A percentile compares a stretch with the other conserved stretches of the same genome.
These are phyloP conservation scores for Ormyrus nitidulus DNA, from an alignment of 2,888 invertebrate species.

Conservation along the genomic window DNA sequence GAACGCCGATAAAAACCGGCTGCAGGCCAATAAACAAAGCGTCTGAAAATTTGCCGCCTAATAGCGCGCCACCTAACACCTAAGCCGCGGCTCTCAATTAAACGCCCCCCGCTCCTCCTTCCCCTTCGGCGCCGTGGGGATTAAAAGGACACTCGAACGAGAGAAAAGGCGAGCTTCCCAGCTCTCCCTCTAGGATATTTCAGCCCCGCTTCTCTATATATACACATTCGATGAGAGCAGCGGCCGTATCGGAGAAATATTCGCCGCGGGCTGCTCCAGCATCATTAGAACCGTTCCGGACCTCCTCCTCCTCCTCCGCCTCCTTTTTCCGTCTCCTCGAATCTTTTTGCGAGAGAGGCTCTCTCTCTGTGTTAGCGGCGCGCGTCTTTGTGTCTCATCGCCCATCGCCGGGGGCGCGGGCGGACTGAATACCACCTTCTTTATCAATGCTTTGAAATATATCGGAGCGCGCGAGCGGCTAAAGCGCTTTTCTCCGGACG, in stretches of 20 bases:
- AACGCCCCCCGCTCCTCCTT: no score
- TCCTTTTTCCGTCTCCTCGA: conserved; percentile 28
- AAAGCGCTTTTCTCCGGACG: conserved; percentile 23
- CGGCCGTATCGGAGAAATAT: conserved; percentile 65
- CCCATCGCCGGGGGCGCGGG: conserved; percentile 10
- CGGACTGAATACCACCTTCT: conserved; percentile 59
- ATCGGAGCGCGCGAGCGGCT: conserved; percentile 37
- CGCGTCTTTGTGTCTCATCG: conserved; percentile 54
- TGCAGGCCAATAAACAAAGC: no score
- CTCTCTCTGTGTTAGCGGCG: conserved; percentile 21
- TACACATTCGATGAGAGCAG: conserved; percentile 6
- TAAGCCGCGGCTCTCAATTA: no score
- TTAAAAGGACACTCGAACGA: no score
- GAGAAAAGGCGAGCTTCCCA: no score
- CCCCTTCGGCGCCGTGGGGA: no score
- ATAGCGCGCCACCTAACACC: no score
- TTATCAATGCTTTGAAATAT: conserved; percentile 66
- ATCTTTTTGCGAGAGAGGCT: conserved; percentile 9
- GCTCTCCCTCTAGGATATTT: neutral
- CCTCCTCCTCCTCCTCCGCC: conserved; percentile 5
- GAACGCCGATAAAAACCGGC: no score
- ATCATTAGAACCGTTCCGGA: conserved; percentile 69
- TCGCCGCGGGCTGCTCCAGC: conserved; percentile 67
- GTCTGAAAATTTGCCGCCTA: no score
- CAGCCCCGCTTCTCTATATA: neutral